Evolutionary conservation across 2,113 vertebrate genomes (phyloP).

Genomic region (Manacus vitellinus): DNA sequence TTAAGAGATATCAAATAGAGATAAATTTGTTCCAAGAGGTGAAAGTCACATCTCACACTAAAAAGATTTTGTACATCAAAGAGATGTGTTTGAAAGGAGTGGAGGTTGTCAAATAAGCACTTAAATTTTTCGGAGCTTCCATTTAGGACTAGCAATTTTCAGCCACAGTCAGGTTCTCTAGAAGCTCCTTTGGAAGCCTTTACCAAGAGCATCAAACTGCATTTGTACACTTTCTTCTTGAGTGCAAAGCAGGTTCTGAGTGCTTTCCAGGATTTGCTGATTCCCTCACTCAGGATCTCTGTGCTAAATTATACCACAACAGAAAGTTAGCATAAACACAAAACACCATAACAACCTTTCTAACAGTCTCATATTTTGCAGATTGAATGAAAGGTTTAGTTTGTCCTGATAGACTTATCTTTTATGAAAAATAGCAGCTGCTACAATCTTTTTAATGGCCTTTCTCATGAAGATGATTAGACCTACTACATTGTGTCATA

Average conservation of each 20-base stretch:
- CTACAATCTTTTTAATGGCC: not conserved
- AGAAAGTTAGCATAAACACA: not conserved
- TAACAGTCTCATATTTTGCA: not conserved
- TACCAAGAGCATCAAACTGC: not conserved
- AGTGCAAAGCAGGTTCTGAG: not conserved
- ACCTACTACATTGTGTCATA: not conserved
- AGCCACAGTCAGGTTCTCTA: not conserved
- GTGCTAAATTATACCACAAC: not conserved
- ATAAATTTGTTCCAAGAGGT: not conserved
- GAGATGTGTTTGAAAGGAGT: not conserved
- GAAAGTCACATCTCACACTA: not conserved
- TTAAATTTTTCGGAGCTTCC: not conserved
- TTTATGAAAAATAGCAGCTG: not conserved
- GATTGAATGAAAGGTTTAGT: not conserved
- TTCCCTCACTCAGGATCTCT: not conserved
- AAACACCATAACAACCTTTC: not conserved
- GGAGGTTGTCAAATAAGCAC: not conserved
- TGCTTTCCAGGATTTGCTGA: fast-evolving
- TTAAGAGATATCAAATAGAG: not conserved
- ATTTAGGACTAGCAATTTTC: not conserved
- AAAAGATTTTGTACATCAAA: not conserved
- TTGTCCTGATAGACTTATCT: not conserved
- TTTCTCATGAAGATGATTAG: not conserved
- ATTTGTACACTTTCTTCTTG: not conserved
- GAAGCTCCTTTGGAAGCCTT: not conserved